A percentile compares a stretch with the other conserved stretches of the same genome.
Evolutionary conservation across 2,113 vertebrate genomes (phyloP).

Genomic region (Piliocolobus tephrosceles): DNA sequence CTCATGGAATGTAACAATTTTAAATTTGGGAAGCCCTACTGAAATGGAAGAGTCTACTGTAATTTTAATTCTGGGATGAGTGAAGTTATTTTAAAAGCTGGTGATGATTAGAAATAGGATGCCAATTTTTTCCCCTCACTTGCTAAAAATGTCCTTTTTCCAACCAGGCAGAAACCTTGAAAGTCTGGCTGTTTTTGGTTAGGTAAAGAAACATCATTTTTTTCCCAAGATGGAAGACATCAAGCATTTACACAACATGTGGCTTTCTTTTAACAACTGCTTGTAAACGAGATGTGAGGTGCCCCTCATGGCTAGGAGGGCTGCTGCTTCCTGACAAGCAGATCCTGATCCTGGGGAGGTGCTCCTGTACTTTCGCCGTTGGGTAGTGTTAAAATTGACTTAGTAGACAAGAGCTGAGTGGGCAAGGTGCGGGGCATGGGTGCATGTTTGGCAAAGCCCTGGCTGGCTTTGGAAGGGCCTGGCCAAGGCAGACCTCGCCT

Average conservation of each 20-base stretch:
- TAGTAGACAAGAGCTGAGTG: not conserved
- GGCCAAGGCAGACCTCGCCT: too few species aligned
- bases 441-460: too few species aligned
- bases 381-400: not conserved
- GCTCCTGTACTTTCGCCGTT: fast-evolving
- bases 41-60: not conserved
- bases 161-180: not conserved
- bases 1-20: not conserved
- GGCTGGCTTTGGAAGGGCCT: not conserved
- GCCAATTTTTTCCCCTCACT: not conserved
- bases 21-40: not conserved
- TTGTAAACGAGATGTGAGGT: not conserved
- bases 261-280: not conserved
- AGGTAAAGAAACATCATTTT: not conserved
- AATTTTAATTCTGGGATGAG: too few species aligned
- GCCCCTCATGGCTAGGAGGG: too few species aligned
- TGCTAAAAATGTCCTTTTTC: not conserved
- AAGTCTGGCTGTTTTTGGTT: not conserved
- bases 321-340: fast-evolving
- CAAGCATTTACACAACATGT: too few species aligned
- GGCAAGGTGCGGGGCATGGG: not conserved
- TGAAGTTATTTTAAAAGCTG: not conserved
- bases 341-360: fast-evolving
- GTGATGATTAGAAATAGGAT: not conserved
- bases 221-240: not conserved